Percentiles rank a stretch among this genome's conserved stretches.
These are phyloP conservation scores for Wasmannia auropunctata DNA, from an alignment of 1,140 invertebrate genomes.

Conservation along the genomic window DNA sequence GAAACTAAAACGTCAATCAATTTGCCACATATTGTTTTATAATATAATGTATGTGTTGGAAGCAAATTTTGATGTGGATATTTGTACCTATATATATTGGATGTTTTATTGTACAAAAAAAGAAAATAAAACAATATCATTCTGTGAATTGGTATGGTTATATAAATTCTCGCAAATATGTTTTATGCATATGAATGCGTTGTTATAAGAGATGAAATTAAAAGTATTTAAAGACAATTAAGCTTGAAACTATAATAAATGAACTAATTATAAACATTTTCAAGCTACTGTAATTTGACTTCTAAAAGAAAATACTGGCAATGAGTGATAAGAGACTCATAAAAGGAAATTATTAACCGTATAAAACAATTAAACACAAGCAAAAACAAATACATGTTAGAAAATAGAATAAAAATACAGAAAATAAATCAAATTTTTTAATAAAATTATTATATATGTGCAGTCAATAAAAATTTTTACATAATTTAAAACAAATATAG, in stretches of 20 bases:
- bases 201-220: background rate
- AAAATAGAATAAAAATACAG: background rate
- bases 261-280: background rate
- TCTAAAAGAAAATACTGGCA: background rate
- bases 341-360: background rate
- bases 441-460: background rate
- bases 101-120: background rate
- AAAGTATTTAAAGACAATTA: constrained; percentile 22
- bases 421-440: background rate
- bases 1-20: background rate
- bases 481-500: too few species aligned
- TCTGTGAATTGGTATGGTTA: background rate
- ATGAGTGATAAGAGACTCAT: background rate
- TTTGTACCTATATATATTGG: background rate
- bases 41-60: background rate
- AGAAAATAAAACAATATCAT: background rate
- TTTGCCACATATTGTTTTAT: background rate
- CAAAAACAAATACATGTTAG: background rate
- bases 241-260: constrained; percentile 9
- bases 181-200: background rate
- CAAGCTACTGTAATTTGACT: background rate
- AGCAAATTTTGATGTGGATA: background rate
- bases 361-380: background rate
- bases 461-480: too few species aligned
- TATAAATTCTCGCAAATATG: background rate